These are phyloP conservation scores for Lamprologus tigripictilis DNA, from an alignment of 2,113 vertebrate genomes.

Conservation along the genomic window DNA sequence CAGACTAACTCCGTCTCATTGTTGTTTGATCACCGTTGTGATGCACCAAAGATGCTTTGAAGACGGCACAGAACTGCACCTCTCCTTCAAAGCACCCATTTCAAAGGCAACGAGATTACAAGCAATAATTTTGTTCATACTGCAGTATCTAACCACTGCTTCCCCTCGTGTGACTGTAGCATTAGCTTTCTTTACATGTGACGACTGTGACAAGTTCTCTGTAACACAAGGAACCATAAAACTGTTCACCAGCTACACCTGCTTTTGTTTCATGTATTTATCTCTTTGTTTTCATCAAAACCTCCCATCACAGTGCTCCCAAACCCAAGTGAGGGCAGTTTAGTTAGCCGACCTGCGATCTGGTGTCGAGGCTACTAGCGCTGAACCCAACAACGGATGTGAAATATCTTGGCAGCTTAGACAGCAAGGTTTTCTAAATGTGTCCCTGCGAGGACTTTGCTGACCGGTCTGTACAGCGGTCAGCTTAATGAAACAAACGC, in stretches of 20 bases:
- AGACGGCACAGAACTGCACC: neutral
- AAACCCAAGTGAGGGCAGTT: neutral
- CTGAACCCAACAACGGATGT: too few relatives aligned
- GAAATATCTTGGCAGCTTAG: neutral
- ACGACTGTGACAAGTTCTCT: neutral
- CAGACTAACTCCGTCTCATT: rapidly evolving
- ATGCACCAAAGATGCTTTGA: neutral
- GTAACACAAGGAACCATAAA: rapidly evolving
- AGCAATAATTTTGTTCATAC: neutral
- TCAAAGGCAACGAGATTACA: neutral
- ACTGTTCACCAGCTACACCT: neutral
- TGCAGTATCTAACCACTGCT: neutral
- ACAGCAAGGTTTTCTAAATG: neutral
- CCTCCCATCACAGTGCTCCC: neutral
- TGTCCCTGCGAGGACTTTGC: neutral
- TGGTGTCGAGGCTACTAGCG: neutral
- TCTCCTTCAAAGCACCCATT: neutral
- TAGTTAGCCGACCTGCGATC: neutral
- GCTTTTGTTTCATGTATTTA: neutral
- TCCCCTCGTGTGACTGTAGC: neutral
- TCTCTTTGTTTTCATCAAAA: neutral
- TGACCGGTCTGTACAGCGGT: rapidly evolving
- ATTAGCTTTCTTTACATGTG: neutral
- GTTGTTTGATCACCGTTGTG: too few relatives aligned
- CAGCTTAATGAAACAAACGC: rapidly evolving